Base-by-base conservation (phyloP, 2,113 vertebrate genomes). In the Choloepus hoffmanni region DNA sequence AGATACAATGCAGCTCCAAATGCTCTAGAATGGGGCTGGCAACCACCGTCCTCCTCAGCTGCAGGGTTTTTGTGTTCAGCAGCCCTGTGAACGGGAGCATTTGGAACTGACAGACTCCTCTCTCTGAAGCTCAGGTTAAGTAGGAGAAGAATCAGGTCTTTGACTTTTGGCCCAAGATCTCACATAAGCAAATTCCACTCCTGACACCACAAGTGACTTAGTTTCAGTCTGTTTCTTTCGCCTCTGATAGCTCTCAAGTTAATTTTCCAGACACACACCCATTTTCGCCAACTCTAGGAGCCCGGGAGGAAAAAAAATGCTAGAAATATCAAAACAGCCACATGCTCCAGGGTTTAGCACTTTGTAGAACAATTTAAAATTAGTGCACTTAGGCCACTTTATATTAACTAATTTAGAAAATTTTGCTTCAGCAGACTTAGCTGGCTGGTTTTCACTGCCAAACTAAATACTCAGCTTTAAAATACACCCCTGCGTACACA, bases 381-480 rank as follows among this genome's bases (percentile, higher is more conserved):
- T 92, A 90, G 95, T 92, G 92, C 94, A 68, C 85, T 94, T 84
- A 95, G 77, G 82, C 77, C 67, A 85, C 81, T 97, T 88, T 83
- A 53, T 95, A 96, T 92, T 88, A 93, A 97, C 93, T 95, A 91
- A 96, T 96, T 94, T 96, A 96, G 96, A 93, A 92, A 73, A 70
- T 65, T 90, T 40, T 55, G 83, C 96, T 93, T 93, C 72, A 90
- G 79, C 91, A 91, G 94, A 89, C 95, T 94, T 90, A 18, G 85
- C 86, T 58, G 33, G 85, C 84, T 88, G 93, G 79, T 58, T 94
- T 92, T 92, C 79, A 82, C 86, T 92, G 96, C 97, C 96, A 96
- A 96, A 94, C 96, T 95, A 96, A 97, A 97, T 90, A 97, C 76
- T 94, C 93, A 82, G 78, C 92, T 97, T 93, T 89, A 79, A 94